phyloP scores from a whole-genome alignment of 2,888 invertebrate genomes.

The Agrotis segetum region DNA sequence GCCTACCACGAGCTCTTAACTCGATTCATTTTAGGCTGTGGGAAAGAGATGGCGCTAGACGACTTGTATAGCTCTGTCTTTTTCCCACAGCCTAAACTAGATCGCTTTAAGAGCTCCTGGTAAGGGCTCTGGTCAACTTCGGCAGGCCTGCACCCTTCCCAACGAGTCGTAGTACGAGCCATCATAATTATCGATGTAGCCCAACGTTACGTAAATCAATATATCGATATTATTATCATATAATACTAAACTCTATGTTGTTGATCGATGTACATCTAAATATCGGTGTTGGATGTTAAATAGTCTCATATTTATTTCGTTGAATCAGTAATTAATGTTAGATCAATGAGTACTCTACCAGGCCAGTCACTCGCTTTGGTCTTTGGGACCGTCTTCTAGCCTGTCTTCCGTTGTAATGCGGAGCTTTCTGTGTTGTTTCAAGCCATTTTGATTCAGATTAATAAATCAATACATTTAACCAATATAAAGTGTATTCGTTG shows the following conservation, averaged over 20 bases:
- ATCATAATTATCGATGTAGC: slow-evolving; percentile 33
- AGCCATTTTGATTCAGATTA: slow-evolving; percentile 31
- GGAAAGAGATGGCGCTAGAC: too few species aligned
- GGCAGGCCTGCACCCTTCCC: not conserved
- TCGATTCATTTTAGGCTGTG: too few species aligned
- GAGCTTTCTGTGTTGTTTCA: slow-evolving; percentile 46
- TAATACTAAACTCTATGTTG: slow-evolving; percentile 62
- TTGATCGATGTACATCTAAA: slow-evolving; percentile 66
- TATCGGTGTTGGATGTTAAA: slow-evolving; percentile 62
- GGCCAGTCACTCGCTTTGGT: slow-evolving; percentile 48
- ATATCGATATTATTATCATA: slow-evolving; percentile 55
- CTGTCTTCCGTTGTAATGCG: slow-evolving; percentile 9
- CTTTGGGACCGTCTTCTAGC: slow-evolving; percentile 42
- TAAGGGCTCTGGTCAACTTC: slow-evolving; percentile 9
- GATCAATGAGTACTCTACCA: slow-evolving; percentile 43
- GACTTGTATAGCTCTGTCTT: too few species aligned
- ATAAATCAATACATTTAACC: slow-evolving; percentile 21
- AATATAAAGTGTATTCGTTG: slow-evolving; percentile 13
- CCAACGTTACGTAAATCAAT: slow-evolving; percentile 40
- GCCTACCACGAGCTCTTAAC: too few species aligned
- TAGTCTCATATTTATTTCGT: slow-evolving; percentile 38
- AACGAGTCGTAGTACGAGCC: slow-evolving; percentile 23
- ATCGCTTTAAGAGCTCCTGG: too few species aligned
- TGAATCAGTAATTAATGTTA: slow-evolving; percentile 41
- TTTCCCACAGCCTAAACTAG: too few species aligned